Base-by-base conservation (phyloP, 2,888 invertebrate species). In the Drosophila atripex region DNA sequence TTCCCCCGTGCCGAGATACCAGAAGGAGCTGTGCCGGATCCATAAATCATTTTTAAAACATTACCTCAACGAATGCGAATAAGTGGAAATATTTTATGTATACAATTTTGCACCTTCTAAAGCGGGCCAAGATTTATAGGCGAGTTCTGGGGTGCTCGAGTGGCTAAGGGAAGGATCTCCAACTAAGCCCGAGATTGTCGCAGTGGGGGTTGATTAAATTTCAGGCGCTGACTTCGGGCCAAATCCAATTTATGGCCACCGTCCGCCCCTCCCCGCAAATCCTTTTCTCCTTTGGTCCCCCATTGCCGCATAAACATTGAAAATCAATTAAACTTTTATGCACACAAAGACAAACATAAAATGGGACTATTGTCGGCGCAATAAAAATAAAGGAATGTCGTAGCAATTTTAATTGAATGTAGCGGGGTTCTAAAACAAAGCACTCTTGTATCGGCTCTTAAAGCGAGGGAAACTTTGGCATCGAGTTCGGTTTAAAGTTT, bases 11-110 rank as follows among this genome's bases (percentile, higher is more conserved):
- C 28, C 16, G 23, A 65, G 45, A 38, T 46, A 11, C 30, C 43
- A 23, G 16, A 16, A 12, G 6, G 64, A 46, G 66, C 35, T n/a
- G 41, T 23, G 39, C 56, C 69, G 65, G 54, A 65, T 49, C 57
- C 72, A 82, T 82, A 86, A 82, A 82, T 82, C 87, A 82, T 82
- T 80, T 86, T 86, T 78, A 80, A 86, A 82, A 73, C 80, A 76
- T 80, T 70, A 66, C 70, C 70, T 70, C 60, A 71, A 54, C 80
- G 75, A 69, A 66, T 83, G 75, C 86, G 79, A 79, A 69, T 73
- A 64, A 52, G 72, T 52, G 43, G 73, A 71, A 76, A 72, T 72
- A 83, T 77, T 69, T 77, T 63, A 60, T 68, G 60, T 70, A 66
- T 71, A 71, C 73, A 83, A 80, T 85, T 78, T 82, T 72, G 63